Base-by-base conservation (phyloP, 2,797 vertebrate genomes). In the Lagodon rhomboides region DNA sequence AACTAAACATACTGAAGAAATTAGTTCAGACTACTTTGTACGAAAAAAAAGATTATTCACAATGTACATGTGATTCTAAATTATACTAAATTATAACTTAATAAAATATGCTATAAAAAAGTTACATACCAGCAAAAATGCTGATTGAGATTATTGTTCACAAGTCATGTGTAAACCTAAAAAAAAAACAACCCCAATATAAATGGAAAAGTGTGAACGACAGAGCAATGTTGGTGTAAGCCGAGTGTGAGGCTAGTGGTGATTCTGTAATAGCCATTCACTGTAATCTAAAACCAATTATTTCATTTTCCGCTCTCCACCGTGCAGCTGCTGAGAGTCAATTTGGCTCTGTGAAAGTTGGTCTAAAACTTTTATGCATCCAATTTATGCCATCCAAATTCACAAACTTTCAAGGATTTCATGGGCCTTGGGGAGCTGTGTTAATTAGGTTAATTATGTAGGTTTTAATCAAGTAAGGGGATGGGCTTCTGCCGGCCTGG, bases 391-490 rank as follows among this genome's bases (percentile, higher is more conserved):
- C 86, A 76, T 83, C 46, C 44, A 77, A 89, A 89, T 70, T 60
- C 72, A 70, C 80, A 83, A 86, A 90, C 90, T 90, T 87, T 88
- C 75, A 89, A 87, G 87, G 87, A 74, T 84, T 81, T 91, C 51
- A 18, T 11, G 70, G 54, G 77, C 89, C 87, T 88, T 53, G 75
- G 91, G 93, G 90, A 84, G 44, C 20, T 46, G 47, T 81, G 75
- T 83, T 92, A 85, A 91, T 91, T 89, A 79, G 82, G 75, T 91
- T 89, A 86, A 89, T 92, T 84, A 89, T 82, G 80, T 60, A 49
- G 73, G 73, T 78, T 90, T 82, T 89, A 86, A 92, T 92, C 83
- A 92, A 91, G 47, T 75, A 25, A 47, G 72, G 78, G 70, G 61
- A 77, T 41, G 75, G 77, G 80, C 62, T 58, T 77, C 70, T 77